Conservation (phyloP, 2,797 vertebrate species). For the Apodemus agrarius region DNA sequence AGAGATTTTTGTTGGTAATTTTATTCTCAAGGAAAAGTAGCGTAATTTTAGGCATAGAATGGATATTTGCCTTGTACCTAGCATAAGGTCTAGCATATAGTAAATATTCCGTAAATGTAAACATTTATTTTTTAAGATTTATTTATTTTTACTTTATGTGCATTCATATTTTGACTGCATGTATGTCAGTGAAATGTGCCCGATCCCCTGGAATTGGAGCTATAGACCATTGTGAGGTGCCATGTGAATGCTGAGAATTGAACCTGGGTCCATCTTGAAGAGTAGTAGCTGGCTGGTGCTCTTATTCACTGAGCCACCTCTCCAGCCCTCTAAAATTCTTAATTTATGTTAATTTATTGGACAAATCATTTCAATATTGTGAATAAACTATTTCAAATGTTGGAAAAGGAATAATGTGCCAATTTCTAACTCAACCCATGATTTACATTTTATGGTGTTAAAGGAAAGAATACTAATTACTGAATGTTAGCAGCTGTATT, state of each 20-base stretch:
- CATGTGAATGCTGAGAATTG: background rate
- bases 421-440: background rate
- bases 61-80: conserved; percentile 5
- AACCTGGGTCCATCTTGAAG: background rate
- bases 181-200: background rate
- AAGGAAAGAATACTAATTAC: conserved; percentile 3
- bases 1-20: conserved; percentile 41
- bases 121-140: background rate
- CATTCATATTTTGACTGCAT: background rate
- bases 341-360: conserved; percentile 1
- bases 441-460: conserved; percentile 20
- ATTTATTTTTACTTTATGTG: background rate
- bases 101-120: conserved; percentile 22
- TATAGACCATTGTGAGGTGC: background rate
- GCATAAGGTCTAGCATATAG: background rate
- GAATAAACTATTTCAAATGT: conserved; percentile 27
- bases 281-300: background rate
- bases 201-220: background rate
- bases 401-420: background rate
- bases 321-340: background rate
- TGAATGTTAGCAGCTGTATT: background rate
- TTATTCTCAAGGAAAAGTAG: background rate
- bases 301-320: background rate
- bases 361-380: conserved; percentile 6
- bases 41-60: conserved; percentile 27